Conservation (phyloP, 2,113 vertebrate genomes). For the Dunckerocampus dactyliophorus region DNA sequence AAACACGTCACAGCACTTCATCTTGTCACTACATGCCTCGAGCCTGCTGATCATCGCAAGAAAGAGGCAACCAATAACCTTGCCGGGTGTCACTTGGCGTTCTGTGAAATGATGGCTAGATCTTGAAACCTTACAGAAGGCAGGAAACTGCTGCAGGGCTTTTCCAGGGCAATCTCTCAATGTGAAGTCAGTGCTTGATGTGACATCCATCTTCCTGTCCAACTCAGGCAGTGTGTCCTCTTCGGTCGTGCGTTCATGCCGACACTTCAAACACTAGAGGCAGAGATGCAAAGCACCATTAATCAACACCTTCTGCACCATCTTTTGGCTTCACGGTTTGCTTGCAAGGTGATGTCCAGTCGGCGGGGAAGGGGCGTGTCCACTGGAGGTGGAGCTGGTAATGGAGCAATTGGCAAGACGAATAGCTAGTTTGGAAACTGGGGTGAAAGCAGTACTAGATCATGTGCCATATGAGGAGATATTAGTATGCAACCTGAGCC, state of each 20-base stretch:
- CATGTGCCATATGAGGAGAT: not conserved
- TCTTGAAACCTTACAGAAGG: constrained; percentile 38
- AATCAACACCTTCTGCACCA: not conserved
- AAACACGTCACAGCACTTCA: constrained; percentile 23
- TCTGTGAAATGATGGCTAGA: constrained; percentile 36
- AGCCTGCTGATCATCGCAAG: constrained; percentile 51
- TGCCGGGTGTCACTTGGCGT: constrained; percentile 34
- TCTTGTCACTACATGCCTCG: constrained; percentile 31
- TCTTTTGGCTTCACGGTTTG: not conserved
- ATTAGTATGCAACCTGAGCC: not conserved
- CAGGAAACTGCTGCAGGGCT: constrained; percentile 36
- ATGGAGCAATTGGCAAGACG: not conserved
- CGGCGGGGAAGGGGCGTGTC: not conserved
- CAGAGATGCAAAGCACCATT: not conserved
- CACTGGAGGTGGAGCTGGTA: not conserved
- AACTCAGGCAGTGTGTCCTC: not conserved
- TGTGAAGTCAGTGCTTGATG: constrained; percentile 60
- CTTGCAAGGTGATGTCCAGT: not conserved
- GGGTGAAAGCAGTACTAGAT: not conserved
- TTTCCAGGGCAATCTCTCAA: constrained; percentile 66
- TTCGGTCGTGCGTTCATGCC: not conserved
- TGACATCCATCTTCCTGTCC: constrained; percentile 26
- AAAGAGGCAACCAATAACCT: constrained; percentile 39
- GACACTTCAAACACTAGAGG: not conserved
- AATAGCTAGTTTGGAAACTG: not conserved